Conservation (phyloP, 2,797 vertebrate genomes). For the Helarctos malayanus region DNA sequence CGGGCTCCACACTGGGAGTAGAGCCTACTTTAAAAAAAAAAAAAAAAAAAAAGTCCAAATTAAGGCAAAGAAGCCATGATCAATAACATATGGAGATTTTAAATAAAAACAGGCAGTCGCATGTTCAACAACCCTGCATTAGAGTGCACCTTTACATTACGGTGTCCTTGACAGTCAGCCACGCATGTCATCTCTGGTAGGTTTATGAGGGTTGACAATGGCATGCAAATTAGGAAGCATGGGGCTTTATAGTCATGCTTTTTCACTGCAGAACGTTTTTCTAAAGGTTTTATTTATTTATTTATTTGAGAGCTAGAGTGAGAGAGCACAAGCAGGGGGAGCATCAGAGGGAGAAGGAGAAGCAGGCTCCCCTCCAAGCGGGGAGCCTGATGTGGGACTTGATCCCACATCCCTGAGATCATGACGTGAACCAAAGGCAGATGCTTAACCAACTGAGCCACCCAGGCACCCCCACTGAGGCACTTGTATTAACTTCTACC, state of each 20-base stretch:
- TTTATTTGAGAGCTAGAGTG: too few species aligned
- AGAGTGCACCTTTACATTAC: neutral
- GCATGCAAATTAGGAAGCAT: rapidly evolving
- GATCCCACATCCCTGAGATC: too few species aligned
- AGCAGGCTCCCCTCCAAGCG: too few species aligned
- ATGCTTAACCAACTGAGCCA: too few species aligned
- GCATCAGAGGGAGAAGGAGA: too few species aligned
- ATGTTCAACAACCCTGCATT: neutral
- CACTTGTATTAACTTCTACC: neutral
- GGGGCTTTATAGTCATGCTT: neutral
- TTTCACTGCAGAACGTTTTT: neutral
- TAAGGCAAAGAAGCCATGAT: neutral
- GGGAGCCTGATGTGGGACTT: too few species aligned
- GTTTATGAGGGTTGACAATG: neutral
- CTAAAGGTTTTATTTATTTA: too few species aligned
- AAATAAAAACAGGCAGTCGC: neutral
- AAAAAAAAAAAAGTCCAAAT: neutral
- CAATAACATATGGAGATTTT: neutral
- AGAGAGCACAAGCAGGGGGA: too few species aligned
- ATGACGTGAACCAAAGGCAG: too few species aligned
- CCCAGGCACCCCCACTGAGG: neutral
- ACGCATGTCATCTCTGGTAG: rapidly evolving
- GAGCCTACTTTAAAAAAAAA: neutral
- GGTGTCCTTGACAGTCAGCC: rapidly evolving
- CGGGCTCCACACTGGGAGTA: neutral